Evolutionary conservation across 2,113 vertebrate species (phyloP).

Genomic region (Gracilinanus agilis): DNA sequence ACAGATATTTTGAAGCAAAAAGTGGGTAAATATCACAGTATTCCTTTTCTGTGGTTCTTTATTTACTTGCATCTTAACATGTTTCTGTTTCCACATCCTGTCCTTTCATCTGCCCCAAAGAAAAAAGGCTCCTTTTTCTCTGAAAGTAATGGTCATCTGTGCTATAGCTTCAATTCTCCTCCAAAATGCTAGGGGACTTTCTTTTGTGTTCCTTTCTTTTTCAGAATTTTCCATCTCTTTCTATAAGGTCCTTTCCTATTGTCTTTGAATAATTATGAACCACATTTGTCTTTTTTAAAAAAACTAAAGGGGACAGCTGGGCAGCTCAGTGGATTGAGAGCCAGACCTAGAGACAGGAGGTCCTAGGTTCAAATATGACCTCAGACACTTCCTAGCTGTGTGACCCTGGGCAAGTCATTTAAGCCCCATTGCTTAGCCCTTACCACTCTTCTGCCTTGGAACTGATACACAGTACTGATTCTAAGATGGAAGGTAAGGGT

Average conservation of each 20-base stretch:
- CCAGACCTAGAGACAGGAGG: no score
- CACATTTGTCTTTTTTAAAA: not conserved
- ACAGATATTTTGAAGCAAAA: slow-evolving; percentile 5
- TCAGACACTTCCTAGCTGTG: no score
- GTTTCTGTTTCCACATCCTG: not conserved
- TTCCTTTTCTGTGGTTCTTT: not conserved
- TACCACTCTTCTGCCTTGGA: no score
- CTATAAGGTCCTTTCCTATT: not conserved
- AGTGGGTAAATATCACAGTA: not conserved
- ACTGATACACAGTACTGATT: no score
- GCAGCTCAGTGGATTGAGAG: no score
- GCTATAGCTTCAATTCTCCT: not conserved
- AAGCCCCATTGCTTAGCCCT: no score
- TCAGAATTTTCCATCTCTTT: not conserved
- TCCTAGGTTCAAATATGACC: no score
- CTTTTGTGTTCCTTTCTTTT: not conserved
- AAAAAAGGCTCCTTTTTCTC: not conserved
- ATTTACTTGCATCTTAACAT: not conserved
- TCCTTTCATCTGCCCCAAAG: not conserved
- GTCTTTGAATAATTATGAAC: not conserved
- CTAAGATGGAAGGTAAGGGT: no score
- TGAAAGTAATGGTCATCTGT: not conserved
- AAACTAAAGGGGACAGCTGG: no score
- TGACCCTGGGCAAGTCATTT: no score
- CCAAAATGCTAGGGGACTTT: not conserved